phyloP scores from a whole-genome alignment of 2,797 vertebrate genomes.

The Emydoidea blandingii region DNA sequence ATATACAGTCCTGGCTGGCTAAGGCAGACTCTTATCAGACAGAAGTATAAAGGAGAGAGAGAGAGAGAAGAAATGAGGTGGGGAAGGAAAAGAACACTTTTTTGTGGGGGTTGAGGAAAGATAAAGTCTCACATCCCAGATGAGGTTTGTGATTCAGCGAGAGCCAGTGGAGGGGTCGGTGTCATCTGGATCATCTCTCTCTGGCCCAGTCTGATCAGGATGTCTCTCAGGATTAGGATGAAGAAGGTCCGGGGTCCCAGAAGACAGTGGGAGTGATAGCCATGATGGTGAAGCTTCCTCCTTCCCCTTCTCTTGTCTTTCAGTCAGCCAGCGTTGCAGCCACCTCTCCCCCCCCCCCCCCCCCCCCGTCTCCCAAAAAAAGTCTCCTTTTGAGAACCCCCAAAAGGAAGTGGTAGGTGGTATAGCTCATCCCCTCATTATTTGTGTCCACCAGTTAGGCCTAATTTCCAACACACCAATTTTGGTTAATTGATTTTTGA shows the following conservation, averaged over 20 bases:
- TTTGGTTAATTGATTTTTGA: background rate
- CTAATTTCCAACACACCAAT: background rate
- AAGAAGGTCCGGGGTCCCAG: background rate
- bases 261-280: background rate
- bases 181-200: background rate
- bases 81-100: background rate
- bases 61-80: background rate
- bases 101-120: background rate
- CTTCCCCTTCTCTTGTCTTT: background rate
- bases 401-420: background rate
- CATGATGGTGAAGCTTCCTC: background rate
- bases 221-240: background rate
- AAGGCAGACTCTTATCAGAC: background rate
- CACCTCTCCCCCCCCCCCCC: background rate
- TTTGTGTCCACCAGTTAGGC: background rate
- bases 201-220: background rate
- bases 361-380: too few species aligned
- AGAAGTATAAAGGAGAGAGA: background rate
- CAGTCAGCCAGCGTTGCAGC: background rate
- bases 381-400: too few species aligned
- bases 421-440: background rate
- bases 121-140: background rate
- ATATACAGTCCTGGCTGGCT: background rate
- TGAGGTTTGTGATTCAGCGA: background rate
- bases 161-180: background rate